Evolutionary conservation across 2,888 invertebrate genomes (phyloP).

Genomic region (Argyresthia goedartella): DNA sequence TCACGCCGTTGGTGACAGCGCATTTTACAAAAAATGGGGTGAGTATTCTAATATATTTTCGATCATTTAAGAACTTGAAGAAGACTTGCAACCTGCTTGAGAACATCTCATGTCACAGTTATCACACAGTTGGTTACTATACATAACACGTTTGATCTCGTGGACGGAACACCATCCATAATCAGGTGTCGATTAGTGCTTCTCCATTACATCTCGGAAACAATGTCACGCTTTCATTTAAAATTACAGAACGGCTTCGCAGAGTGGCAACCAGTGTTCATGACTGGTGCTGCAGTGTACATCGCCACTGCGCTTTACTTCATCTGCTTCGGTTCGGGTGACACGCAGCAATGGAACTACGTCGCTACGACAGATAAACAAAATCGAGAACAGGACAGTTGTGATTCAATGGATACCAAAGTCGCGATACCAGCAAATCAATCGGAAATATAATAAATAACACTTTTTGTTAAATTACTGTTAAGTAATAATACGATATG

Average conservation of each 20-base stretch:
- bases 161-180: too few relatives aligned
- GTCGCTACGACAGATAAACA: not conserved
- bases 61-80: not conserved
- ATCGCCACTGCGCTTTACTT: constrained; percentile 72
- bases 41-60: not conserved
- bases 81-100: not conserved
- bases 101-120: not conserved
- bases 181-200: too few relatives aligned
- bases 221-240: too few relatives aligned
- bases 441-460: too few relatives aligned
- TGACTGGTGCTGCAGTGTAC: constrained; percentile 73
- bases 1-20: constrained; percentile 28
- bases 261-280: constrained; percentile 75
- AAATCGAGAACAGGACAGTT: not conserved
- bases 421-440: too few relatives aligned
- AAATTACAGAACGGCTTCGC: constrained; percentile 15
- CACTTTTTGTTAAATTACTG: too few relatives aligned
- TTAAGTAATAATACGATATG: too few relatives aligned
- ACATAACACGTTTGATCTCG: too few relatives aligned
- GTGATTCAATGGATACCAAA: too few relatives aligned
- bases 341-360: constrained; percentile 46
- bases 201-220: too few relatives aligned
- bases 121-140: too few relatives aligned
- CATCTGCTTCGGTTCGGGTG: constrained; percentile 72
- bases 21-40: not conserved